A percentile compares a stretch with the other conserved stretches of the same genome.
These are phyloP conservation scores for Lepisosteus oculatus DNA, from an alignment of 2,113 vertebrate species.

Conservation along the genomic window DNA sequence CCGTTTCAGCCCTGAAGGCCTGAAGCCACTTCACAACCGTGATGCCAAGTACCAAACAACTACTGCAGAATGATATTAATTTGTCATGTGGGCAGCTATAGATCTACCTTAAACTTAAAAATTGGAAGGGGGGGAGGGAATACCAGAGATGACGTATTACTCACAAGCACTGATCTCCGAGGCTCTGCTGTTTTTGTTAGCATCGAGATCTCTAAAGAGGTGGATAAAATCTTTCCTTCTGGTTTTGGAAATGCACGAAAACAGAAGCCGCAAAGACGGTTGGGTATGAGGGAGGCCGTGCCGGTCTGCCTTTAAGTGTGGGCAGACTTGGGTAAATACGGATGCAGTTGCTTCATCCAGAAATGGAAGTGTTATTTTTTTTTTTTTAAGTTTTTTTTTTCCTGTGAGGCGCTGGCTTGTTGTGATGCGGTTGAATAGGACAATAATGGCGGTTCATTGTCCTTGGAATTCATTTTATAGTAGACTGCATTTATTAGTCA, in stretches of 20 bases:
- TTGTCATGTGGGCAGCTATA: conserved; percentile 78
- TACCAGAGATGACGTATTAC: conserved; percentile 44
- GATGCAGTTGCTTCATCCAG: no score
- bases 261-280: no score
- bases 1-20: conserved; percentile 73
- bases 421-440: no score
- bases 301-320: no score
- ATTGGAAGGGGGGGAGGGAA: conserved; percentile 39
- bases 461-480: neutral
- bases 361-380: no score
- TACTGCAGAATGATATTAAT: conserved; percentile 76
- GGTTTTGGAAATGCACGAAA: no score
- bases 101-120: conserved; percentile 65
- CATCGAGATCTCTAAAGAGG: conserved; percentile 21
- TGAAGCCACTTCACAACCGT: conserved; percentile 62
- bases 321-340: no score
- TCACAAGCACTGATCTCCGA: conserved; percentile 57
- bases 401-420: no score
- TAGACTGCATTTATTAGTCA: neutral
- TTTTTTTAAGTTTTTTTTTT: no score
- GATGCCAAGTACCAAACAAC: conserved; percentile 79
- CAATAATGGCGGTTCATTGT: no score
- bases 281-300: no score
- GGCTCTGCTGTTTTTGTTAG: conserved; percentile 56
- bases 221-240: no score